phyloP scores from a whole-genome alignment of 2,113 vertebrate genomes.

The Oostethus manadensis region DNA sequence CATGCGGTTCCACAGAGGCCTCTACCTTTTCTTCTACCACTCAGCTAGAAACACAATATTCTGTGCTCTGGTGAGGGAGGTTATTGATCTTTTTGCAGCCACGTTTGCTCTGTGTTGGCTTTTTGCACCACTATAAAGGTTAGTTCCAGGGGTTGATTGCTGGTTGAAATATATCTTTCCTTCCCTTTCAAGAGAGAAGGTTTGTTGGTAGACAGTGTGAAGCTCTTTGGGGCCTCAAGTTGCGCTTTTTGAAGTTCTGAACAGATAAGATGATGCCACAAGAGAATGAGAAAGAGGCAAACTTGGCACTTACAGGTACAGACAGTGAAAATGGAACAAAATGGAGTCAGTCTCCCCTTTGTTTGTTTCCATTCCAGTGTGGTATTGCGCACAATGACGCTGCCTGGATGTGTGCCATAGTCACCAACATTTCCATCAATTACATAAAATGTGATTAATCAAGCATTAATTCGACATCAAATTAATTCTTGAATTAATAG shows the following conservation, averaged over 20 bases:
- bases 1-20: slow-evolving; percentile 10
- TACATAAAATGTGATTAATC: no score
- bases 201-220: background rate
- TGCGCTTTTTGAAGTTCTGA: background rate
- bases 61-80: slow-evolving; percentile 19
- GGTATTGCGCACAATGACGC: no score
- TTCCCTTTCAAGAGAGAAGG: background rate
- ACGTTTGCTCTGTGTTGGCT: slow-evolving; percentile 1
- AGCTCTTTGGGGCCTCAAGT: background rate
- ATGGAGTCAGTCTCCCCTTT: background rate
- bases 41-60: no score
- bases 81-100: slow-evolving; percentile 24
- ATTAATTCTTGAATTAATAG: no score
- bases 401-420: no score
- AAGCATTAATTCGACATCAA: no score
- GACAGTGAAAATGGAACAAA: slow-evolving; percentile 3
- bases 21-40: no score
- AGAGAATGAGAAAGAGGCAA: background rate
- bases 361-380: background rate
- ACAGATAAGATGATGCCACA: background rate
- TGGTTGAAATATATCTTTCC: slow-evolving; percentile 14
- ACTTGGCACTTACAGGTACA: background rate
- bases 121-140: slow-evolving; percentile 20
- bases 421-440: no score
- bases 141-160: slow-evolving; percentile 29